phyloP scores from a whole-genome alignment of 2,888 invertebrate genomes.

The Pristionchus entomophagus region DNA sequence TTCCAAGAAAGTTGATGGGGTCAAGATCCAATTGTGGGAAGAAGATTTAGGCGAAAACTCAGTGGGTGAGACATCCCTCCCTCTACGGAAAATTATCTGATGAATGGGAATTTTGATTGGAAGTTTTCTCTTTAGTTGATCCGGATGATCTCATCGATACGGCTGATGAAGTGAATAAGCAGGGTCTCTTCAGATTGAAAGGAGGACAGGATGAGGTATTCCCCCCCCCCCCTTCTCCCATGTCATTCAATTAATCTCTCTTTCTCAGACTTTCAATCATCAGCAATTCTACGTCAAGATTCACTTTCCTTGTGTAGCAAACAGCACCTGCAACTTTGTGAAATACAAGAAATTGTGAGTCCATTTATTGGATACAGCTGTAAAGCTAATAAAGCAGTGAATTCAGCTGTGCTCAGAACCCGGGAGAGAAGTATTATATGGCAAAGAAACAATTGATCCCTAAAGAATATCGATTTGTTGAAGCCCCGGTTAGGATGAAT shows the following conservation, averaged over 20 bases:
- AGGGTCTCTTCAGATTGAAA: not conserved
- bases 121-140: not conserved
- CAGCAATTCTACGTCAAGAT: slow-evolving; percentile 33
- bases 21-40: slow-evolving; percentile 7
- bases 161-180: not conserved
- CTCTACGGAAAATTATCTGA: no score
- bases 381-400: not conserved
- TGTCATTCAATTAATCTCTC: not conserved
- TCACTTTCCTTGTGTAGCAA: not conserved
- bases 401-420: not conserved
- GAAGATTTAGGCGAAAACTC: not conserved
- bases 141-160: slow-evolving; percentile 8
- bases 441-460: not conserved
- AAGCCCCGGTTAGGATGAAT: not conserved
- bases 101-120: no score
- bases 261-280: not conserved
- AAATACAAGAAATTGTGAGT: not conserved
- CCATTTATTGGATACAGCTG: not conserved
- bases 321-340: slow-evolving; percentile 2
- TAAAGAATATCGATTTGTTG: not conserved
- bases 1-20: not conserved
- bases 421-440: slow-evolving; percentile 17
- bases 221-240: no score
- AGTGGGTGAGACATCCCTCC: not conserved
- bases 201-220: not conserved